These are phyloP conservation scores for Drepana falcataria DNA, from an alignment of 2,888 invertebrate species.

Conservation along the genomic window DNA sequence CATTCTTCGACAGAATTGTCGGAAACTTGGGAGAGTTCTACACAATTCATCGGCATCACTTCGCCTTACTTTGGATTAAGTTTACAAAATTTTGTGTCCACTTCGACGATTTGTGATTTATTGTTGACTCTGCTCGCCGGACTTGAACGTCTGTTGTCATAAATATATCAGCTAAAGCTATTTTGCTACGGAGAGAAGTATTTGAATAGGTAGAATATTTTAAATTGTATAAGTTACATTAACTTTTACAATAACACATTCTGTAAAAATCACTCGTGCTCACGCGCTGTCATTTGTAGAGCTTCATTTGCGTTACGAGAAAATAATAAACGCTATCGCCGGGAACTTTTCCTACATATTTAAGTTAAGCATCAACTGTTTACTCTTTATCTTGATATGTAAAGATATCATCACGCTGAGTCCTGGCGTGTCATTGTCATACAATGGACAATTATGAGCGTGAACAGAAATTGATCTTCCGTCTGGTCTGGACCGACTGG, in stretches of 20 bases:
- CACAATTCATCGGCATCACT: conserved; percentile 48
- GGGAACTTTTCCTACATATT: not conserved
- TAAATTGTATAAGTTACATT: not conserved
- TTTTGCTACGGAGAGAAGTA: not conserved
- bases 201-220: not conserved
- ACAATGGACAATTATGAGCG: too few relatives aligned
- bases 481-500: too few relatives aligned
- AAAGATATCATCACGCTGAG: too few relatives aligned
- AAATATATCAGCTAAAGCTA: conserved; percentile 13
- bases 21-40: conserved; percentile 42
- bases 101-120: conserved; percentile 39
- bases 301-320: not conserved
- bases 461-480: too few relatives aligned
- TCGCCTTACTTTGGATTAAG: conserved; percentile 44
- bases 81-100: conserved; percentile 46
- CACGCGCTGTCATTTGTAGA: not conserved
- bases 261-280: not conserved
- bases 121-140: conserved; percentile 23
- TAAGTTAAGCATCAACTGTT: not conserved
- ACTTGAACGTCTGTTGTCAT: conserved; percentile 18
- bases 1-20: conserved; percentile 42
- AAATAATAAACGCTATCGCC: not conserved
- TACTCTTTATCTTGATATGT: too few relatives aligned
- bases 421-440: too few relatives aligned
- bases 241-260: not conserved